Conservation (phyloP, 1,140 invertebrate species). For the Atta colombica region DNA sequence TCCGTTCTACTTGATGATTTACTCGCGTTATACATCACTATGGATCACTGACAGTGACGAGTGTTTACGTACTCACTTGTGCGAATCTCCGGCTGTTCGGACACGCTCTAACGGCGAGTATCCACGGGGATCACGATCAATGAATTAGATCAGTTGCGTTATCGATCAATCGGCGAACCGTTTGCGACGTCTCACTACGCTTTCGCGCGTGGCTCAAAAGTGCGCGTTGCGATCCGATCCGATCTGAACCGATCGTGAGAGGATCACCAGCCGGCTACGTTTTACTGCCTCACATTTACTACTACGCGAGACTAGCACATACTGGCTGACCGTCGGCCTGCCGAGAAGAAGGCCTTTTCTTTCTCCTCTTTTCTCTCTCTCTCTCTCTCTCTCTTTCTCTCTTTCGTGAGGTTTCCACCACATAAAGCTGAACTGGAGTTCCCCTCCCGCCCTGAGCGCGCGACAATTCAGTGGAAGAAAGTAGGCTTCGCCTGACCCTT, state of each 20-base stretch:
- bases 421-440: slow-evolving; percentile 17
- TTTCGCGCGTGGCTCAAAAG: slow-evolving; percentile 19
- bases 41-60: background rate
- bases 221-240: slow-evolving; percentile 37
- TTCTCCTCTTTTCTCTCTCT: slow-evolving; percentile 23
- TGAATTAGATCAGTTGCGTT: slow-evolving; percentile 16
- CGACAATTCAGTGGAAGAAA: slow-evolving; percentile 76
- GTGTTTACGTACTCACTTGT: slow-evolving; percentile 46
- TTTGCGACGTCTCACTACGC: slow-evolving; percentile 27
- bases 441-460: slow-evolving; percentile 26
- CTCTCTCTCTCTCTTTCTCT: slow-evolving; percentile 11
- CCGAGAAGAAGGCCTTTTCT: slow-evolving; percentile 39
- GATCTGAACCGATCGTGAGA: slow-evolving; percentile 45
- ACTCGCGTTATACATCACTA: background rate
- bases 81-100: slow-evolving; percentile 12
- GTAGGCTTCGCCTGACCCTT: slow-evolving; percentile 78
- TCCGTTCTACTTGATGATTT: background rate
- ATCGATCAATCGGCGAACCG: slow-evolving; percentile 15
- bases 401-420: slow-evolving; percentile 43
- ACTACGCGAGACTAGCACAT: slow-evolving; percentile 57
- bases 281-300: slow-evolving; percentile 53
- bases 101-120: slow-evolving; percentile 27
- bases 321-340: slow-evolving; percentile 62
- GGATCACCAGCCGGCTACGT: slow-evolving; percentile 50
- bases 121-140: slow-evolving; percentile 37